Evolutionary conservation across 92 coral and sea anemone genomes (phyloP), one percentile per base, ranked within the genome.

Genomic region (Phenganax subtilis): DNA sequence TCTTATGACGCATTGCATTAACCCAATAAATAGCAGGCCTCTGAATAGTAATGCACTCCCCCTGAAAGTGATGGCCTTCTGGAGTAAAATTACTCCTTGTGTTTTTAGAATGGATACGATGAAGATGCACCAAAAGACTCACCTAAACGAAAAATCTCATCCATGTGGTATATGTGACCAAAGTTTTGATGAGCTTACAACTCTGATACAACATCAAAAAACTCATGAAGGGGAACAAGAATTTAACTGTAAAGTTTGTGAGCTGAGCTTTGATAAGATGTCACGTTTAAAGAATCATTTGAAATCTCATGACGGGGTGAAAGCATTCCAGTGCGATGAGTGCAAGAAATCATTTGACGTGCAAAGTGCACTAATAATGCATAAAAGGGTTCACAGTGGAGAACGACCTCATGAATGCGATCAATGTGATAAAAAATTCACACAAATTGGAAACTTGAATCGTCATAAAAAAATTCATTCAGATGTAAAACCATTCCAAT

Each of bases 191-290:
- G 5, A 37, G 47, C 47, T 37, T 37, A 37, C 47, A 37, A 37
- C 47, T 37, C 47, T 37, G 47, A 37, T 37, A 5, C 3, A 5
- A 37, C 47, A 37, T 37, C 47, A 37, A 5, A 37, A 37, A 37
- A 37, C 47, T 37, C 47, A 29, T 28, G 14, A 3, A 7, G 73
- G 54, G 29, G 16, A 30, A 37, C 73, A 37, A 68, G 73, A 68
- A 30, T 53, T 68, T 37, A 68, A 68, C 73, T 68, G 73, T 37
- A 51, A 28, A 68, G 54, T 68, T 68, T 68, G 73, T 68, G 73
- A 52, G 14, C 53, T 10, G 7, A 16, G 14, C 53, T 68, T 68
- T 37, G 73, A 68, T 30, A 68, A 68, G 30, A 68, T 68, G 53
- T 30, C 73, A 2, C 53, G 31, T 16, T 53, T 68, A 14, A 68